These are phyloP conservation scores for Ceyx melanurus DNA, from an alignment of 2,113 vertebrate genomes.

Conservation along the genomic window DNA sequence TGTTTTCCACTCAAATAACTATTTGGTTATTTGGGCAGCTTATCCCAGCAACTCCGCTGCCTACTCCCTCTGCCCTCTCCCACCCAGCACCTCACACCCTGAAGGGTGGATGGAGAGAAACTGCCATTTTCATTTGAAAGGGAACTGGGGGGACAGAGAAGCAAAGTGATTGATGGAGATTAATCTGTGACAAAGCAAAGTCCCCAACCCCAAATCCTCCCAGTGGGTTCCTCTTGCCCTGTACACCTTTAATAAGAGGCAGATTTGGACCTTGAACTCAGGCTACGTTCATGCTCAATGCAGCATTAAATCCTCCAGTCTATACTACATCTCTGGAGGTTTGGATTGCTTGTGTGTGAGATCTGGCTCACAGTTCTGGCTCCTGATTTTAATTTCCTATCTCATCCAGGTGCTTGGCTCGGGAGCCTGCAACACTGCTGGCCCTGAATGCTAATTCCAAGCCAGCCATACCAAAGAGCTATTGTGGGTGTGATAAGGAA, in stretches of 20 bases:
- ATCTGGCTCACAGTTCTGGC: conserved; percentile 34
- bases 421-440: background rate
- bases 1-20: background rate
- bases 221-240: background rate
- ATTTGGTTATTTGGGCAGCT: background rate
- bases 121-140: background rate
- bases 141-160: background rate
- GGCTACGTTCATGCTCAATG: background rate
- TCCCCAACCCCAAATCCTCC: background rate
- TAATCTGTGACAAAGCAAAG: background rate
- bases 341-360: background rate
- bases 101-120: background rate
- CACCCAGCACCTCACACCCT: background rate
- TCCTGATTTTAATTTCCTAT: conserved; percentile 51
- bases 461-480: background rate
- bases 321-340: background rate
- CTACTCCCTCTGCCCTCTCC: background rate
- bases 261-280: background rate
- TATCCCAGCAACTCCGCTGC: background rate
- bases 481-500: conserved; percentile 39
- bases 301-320: conserved; percentile 14
- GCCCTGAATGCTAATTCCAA: conserved; percentile 47
- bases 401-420: conserved; percentile 22
- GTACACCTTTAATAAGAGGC: background rate
- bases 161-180: background rate